Conservation (phyloP, 2,797 vertebrate genomes). For the Mycteria americana region DNA sequence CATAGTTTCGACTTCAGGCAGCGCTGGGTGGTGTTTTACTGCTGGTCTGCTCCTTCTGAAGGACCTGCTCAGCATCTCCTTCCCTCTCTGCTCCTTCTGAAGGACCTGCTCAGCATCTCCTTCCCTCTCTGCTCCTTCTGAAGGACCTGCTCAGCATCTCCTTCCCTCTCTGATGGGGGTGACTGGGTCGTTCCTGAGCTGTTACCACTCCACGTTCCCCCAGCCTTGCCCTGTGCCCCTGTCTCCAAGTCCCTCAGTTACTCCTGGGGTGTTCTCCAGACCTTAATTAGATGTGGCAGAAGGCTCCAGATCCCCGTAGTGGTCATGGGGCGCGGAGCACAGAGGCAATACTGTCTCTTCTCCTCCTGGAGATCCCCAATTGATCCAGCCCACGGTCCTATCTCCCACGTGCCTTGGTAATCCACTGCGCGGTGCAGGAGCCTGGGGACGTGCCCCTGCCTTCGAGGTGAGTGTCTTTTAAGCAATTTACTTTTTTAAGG, state of each 20-base stretch:
- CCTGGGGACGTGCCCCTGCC: not conserved
- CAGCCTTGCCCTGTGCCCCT: not conserved
- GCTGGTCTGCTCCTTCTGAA: accelerated
- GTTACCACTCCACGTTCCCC: accelerated
- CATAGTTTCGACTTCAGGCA: accelerated
- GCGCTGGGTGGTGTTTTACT: not conserved
- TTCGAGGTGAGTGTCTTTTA: not conserved
- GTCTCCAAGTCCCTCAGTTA: not conserved
- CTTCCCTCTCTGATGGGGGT: not conserved
- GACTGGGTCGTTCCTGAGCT: not conserved
- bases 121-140: not conserved
- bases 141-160: not conserved
- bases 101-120: not conserved
- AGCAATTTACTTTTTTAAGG: not conserved
- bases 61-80: not conserved
- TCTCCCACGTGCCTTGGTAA: not conserved
- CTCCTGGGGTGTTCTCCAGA: not conserved
- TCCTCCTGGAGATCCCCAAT: not conserved
- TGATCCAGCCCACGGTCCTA: not conserved
- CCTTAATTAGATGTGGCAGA: not conserved
- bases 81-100: not conserved
- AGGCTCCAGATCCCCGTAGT: not conserved
- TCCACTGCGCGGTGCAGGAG: accelerated
- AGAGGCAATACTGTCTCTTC: not conserved
- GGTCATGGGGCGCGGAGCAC: not conserved